Evolutionary conservation across 2,888 invertebrate species (phyloP).

Genomic region (Thysanoteuthis rhombus): DNA sequence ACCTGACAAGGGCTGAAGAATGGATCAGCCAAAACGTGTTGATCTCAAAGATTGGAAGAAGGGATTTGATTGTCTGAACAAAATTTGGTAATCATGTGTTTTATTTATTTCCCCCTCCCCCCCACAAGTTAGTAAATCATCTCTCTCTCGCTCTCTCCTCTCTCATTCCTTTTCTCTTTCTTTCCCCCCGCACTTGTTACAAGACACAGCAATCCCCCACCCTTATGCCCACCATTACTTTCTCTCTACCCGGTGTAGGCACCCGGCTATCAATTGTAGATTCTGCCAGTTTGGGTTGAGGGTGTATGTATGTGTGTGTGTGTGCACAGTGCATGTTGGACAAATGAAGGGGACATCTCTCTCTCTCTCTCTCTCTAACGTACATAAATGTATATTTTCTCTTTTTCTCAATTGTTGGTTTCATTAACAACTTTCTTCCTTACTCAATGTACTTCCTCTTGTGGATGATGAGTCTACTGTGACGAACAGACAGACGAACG

Average conservation of each 20-base stretch:
- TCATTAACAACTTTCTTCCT: neutral
- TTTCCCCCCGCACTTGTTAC: neutral
- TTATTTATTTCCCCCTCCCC: neutral
- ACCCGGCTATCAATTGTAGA: neutral
- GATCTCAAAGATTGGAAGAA: too few relatives aligned
- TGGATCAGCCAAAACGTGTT: too few relatives aligned
- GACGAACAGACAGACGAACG: neutral
- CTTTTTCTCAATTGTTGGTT: too few relatives aligned
- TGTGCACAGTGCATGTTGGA: neutral
- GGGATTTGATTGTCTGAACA: too few relatives aligned
- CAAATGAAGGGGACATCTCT: neutral
- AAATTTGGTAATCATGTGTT: too few relatives aligned
- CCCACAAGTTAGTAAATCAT: neutral
- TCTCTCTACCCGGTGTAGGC: conserved; percentile 12
- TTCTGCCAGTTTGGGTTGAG: conserved; percentile 14
- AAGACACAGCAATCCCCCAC: neutral
- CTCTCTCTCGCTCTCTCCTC: neutral
- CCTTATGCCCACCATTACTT: neutral
- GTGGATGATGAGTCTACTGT: conserved; percentile 18
- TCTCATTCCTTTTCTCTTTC: neutral
- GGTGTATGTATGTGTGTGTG: neutral
- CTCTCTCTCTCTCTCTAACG: too few relatives aligned
- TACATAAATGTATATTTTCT: neutral
- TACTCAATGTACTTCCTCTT: neutral
- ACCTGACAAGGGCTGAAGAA: too few relatives aligned